Evolutionary conservation across 2,888 invertebrate species (phyloP), one percentile per base, ranked within the genome.

Genomic region (Bembecia ichneumoniformis): DNA sequence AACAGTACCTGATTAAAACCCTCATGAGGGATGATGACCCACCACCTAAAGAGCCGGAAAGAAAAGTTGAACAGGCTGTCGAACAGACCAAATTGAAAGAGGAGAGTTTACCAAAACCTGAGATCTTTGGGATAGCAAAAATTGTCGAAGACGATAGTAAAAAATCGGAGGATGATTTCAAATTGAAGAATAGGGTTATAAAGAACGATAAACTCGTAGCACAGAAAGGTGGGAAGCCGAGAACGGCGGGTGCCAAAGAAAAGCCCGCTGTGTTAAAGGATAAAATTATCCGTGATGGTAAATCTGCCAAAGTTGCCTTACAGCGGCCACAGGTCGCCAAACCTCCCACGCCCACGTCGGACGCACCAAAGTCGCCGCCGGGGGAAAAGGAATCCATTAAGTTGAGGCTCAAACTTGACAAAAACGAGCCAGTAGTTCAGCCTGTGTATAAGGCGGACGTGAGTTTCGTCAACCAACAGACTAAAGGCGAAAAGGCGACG

Each of bases 1-100:
- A 91, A 64, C 94, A 94, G 82, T 94, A 94, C 87, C 91, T 96
- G 45, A 95, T 96, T 61, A 97, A 96, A 87, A 96, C 96, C 0
- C 88, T 96, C 55, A 96, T 96, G 56, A 94, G 96, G 43, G 93
- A 95, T 68, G 88, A 96, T 66, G 96, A 96, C 65, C 91, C 93
- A 2, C 93, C 94, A 79, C 63, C 91, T 75, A 59, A 88, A 71
- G 58, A 89, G 66, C 89, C 77, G 71, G 89, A 89, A 48, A 88
- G 88, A 53, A 90, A 90, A 60, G 82, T 80, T 3, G 88, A 89
- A 44, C 89, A 89, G 56, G 66, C 89, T 11, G 79, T 82, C 35
- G 82, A 80, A 1, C 82, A 77, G 60, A 75, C 76, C 57, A 77
- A 80, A 59, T 60, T 81, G 7, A 68, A 70, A 51, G 80, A 79